Conservation (phyloP, 1,140 invertebrate species). For the Brachystomella parvula region DNA sequence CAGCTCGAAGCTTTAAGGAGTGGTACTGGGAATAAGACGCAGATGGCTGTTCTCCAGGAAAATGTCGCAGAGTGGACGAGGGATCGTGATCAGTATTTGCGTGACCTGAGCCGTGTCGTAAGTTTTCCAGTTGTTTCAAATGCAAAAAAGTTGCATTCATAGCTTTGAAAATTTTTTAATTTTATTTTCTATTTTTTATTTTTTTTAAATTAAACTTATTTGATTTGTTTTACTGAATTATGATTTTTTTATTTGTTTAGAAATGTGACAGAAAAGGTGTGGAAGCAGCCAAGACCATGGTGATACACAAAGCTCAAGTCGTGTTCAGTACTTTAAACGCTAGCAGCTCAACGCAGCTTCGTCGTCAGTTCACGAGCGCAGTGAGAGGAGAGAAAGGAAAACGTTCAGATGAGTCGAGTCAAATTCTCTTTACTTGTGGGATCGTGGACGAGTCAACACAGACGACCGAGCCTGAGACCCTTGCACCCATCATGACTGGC, state of each 20-base stretch:
- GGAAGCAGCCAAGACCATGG: background rate
- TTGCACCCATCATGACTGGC: constrained; percentile 66
- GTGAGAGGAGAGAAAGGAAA: background rate
- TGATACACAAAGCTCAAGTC: constrained; percentile 8
- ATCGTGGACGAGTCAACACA: constrained; percentile 90
- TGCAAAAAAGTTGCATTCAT: too few relatives aligned
- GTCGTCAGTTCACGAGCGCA: background rate
- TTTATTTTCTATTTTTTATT: too few relatives aligned
- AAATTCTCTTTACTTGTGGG: constrained; percentile 59
- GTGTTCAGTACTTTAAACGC: constrained; percentile 24
- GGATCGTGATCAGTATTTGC: background rate
- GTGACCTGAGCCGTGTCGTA: background rate
- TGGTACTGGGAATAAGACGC: background rate
- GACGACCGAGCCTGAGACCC: constrained; percentile 67
- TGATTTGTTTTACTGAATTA: too few relatives aligned
- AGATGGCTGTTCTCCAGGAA: too few relatives aligned
- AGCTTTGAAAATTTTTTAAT: too few relatives aligned
- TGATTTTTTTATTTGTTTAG: background rate
- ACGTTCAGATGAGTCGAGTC: background rate
- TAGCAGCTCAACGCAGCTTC: constrained; percentile 8
- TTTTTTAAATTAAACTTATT: too few relatives aligned
- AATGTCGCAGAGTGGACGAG: background rate
- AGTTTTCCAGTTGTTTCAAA: too few relatives aligned
- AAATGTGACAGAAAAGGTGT: background rate
- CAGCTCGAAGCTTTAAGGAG: background rate